phyloP scores from a whole-genome alignment of 2,113 vertebrate species.

The Corydoras sp. region DNA sequence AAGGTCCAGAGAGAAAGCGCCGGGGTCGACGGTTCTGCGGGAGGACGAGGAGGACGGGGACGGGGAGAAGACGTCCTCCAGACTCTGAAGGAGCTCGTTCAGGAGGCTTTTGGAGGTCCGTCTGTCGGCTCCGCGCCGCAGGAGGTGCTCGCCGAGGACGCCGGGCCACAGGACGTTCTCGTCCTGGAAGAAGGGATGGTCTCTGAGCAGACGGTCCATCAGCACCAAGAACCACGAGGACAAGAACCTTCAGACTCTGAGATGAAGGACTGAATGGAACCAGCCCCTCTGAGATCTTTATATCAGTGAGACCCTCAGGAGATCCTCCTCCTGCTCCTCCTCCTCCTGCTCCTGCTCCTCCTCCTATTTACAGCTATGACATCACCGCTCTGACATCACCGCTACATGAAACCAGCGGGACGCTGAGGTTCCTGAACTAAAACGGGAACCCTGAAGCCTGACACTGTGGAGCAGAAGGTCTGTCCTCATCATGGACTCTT shows the following conservation, averaged over 20 bases:
- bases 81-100: slow-evolving; percentile 46
- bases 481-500: too few relatives aligned
- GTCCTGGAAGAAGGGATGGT: slow-evolving; percentile 58
- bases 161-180: slow-evolving; percentile 55
- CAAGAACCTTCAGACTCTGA: not conserved
- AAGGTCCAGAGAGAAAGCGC: slow-evolving; percentile 58
- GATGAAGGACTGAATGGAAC: not conserved
- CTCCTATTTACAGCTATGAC: not conserved
- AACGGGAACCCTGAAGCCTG: too few relatives aligned
- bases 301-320: slow-evolving; percentile 14
- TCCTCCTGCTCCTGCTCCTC: not conserved
- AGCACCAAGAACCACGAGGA: slow-evolving; percentile 41
- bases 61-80: slow-evolving; percentile 24
- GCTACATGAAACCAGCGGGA: not conserved
- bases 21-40: slow-evolving; percentile 4
- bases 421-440: not conserved
- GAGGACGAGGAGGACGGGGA: slow-evolving; percentile 8
- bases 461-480: too few relatives aligned
- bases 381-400: not conserved
- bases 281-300: slow-evolving; percentile 8
- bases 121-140: slow-evolving; percentile 43
- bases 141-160: slow-evolving; percentile 53
- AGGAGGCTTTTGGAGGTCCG: slow-evolving; percentile 45
- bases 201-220: slow-evolving; percentile 51
- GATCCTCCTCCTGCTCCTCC: slow-evolving; percentile 14